Evolutionary conservation across 2,888 invertebrate genomes (phyloP), one percentile per base, ranked within the genome.

Genomic region (Andrena haemorrhoa): DNA sequence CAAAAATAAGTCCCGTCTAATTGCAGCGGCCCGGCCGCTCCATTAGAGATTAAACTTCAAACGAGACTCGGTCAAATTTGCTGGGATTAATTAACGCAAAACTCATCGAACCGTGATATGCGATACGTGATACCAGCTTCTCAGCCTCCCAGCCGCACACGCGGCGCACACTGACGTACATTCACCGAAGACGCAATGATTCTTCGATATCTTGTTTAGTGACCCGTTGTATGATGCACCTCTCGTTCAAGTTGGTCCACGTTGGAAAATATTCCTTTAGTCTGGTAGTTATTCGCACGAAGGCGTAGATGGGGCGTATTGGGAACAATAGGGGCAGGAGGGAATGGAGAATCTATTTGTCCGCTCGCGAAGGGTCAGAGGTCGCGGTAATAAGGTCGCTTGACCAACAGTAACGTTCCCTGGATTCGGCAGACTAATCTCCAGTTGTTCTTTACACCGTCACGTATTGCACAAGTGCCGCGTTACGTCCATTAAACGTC

Each of bases 1-100:
- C 79, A 85, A 89, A 91, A 92, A 90, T 91, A 91, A 91, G 90
- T 88, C 88, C 82, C 82, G 86, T 79, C 91, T 92, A 92, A 92
- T 92, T 92, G 92, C 91, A 80, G 83, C 88, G 84, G 77, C 88
- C 83, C 88, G 84, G 77, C 88, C 83, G 88, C 90, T 90, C 92
- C 91, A 92, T 92, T 92, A 91, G 90, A 92, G 91, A 92, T 92
- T 92, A 91, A 90, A 92, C 92, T 91, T 92, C 89, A 92, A 92
- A 92, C 87, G 87, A 88, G 73, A 60, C 31, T 56, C 53, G 58
- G 53, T 51, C 71, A 71, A 71, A 77, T 71, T 71, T 68, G 60
- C 66, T 84, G 77, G 73, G 84, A 90, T 91, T 91, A 89, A 91
- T 91, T 90, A 90, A 89, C 77, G 75, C 76, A 12, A 20, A 71